Evolutionary conservation across 2,113 vertebrate species (phyloP).

Genomic region (Grammomys surdaster): DNA sequence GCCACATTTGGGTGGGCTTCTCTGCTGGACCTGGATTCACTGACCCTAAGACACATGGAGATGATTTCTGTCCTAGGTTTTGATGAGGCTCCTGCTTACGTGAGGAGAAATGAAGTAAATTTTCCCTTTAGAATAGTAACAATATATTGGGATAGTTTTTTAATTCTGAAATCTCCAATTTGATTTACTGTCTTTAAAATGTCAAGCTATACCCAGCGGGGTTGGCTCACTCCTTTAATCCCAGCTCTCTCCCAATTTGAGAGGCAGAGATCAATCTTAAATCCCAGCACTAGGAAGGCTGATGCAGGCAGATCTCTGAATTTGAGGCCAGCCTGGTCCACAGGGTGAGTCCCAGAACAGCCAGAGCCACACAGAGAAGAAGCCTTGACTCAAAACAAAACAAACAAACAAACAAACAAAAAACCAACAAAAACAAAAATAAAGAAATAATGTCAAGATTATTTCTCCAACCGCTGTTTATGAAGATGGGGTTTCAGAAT

Average conservation of each 20-base stretch:
- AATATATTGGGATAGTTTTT: neutral
- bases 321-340: too few relatives aligned
- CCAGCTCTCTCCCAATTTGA: too few relatives aligned
- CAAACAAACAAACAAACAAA: too few relatives aligned
- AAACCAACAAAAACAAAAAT: too few relatives aligned
- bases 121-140: neutral
- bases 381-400: too few relatives aligned
- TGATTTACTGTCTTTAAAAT: conserved; percentile 51
- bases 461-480: neutral
- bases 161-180: conserved; percentile 45
- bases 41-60: neutral
- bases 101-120: conserved; percentile 19
- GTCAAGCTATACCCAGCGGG: neutral
- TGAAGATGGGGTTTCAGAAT: conserved; percentile 60
- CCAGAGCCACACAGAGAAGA: too few relatives aligned
- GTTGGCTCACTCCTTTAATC: too few relatives aligned
- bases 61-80: neutral
- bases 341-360: too few relatives aligned
- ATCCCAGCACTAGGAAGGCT: too few relatives aligned
- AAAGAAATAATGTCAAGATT: neutral
- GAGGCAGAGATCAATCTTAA: too few relatives aligned
- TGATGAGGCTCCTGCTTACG: neutral
- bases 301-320: too few relatives aligned
- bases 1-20: neutral
- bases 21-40: neutral